Evolutionary conservation across 2,888 invertebrate genomes (phyloP), one percentile per base, ranked within the genome.

Genomic region (Himalopsyche japonica): DNA sequence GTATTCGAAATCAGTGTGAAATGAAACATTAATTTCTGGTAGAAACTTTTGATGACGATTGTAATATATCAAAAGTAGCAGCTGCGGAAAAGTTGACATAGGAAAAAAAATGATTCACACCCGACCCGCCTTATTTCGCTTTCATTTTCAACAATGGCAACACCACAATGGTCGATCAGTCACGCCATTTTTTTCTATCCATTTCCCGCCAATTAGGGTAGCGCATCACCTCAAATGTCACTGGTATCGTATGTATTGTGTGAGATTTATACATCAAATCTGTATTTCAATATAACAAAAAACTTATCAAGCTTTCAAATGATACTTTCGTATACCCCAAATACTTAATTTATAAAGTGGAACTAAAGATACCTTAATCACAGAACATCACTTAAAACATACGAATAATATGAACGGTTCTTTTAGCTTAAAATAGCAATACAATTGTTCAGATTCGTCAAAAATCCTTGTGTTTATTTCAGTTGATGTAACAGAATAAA

Each of bases 171-270:
- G 81, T 20, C 43, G 57, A 85, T 85, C 81, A 48, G 83, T 85
- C 85, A 85, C 80, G 82, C 43, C 37, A 64, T 34, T 79, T 64
- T 77, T 34, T 57, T 82, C 24, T 37, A 78, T 12, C 78, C 76
- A 77, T 37, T 70, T 70, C 70, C 70, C 70, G 70, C 70, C 70
- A 70, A 70, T 70, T 70, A 70, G 89, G 89, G 89, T 88, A 88
- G 88, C 88, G 88, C 88, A 88, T 87, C 87, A 87, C 88, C 88
- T 88, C 88, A 88, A 70, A 70, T 15, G 27, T 30, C 27, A 88
- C 88, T 88, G 88, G 87, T 87, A 88, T 88, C 82, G 87, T 57
- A 77, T 43, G 12, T 43, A 15, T 82, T 86, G 85, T 84, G 79
- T 84, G 76, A 77, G 48, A 77, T 82, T 15, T 83, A 83, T 15